A percentile compares a stretch with the other conserved stretches of the same genome.
phyloP scores from a whole-genome alignment of 2,113 vertebrate species.

The Zosterops japonicus region DNA sequence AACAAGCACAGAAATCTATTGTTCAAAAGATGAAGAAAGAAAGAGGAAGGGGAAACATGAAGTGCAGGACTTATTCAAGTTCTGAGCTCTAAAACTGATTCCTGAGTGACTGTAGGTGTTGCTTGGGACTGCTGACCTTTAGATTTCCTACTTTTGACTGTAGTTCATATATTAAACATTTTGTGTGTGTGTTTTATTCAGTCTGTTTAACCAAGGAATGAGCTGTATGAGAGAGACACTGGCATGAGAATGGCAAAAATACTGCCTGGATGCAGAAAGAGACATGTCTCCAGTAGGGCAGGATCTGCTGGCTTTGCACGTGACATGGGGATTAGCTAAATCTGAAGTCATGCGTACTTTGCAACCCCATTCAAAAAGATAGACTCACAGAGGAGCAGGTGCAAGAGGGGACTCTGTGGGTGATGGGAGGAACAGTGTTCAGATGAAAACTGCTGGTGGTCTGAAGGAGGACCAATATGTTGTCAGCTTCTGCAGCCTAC shows the following conservation, averaged over 20 bases:
- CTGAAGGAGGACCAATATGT: background rate
- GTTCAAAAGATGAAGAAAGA: background rate
- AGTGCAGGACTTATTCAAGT: background rate
- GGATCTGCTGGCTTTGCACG: rapidly evolving
- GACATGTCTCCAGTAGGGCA: background rate
- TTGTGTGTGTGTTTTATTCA: background rate
- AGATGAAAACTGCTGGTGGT: background rate
- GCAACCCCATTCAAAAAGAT: background rate
- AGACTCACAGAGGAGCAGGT: background rate
- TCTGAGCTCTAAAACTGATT: background rate
- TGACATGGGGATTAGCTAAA: background rate
- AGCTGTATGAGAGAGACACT: background rate
- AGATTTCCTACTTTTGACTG: background rate
- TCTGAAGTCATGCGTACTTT: background rate
- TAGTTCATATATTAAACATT: background rate
- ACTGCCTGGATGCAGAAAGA: background rate
- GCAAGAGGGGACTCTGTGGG: background rate
- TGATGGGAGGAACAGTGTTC: background rate
- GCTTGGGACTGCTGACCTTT: background rate
- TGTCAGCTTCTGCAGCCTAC: background rate
- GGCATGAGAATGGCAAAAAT: background rate
- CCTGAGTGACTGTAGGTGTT: background rate
- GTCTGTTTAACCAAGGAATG: background rate
- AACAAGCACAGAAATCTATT: background rate
- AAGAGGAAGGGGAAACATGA: background rate